Evolutionary conservation across 2,888 invertebrate species (phyloP).

Genomic region (Epinotia brunnichana): DNA sequence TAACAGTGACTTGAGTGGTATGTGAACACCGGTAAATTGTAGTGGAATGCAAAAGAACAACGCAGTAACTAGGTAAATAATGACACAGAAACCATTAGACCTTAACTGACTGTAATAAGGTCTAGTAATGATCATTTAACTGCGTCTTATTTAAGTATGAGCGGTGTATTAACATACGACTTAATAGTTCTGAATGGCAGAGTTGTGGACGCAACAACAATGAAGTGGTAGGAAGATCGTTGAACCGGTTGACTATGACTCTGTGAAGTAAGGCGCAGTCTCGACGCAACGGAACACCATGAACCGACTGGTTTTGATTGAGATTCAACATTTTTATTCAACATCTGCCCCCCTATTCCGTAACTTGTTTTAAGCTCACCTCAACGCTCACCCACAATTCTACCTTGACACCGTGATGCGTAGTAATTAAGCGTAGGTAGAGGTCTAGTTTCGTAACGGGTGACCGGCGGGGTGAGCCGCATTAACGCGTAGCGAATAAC

Average conservation of each 20-base stretch:
- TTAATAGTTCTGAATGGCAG: not conserved
- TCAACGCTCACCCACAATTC: too few species aligned
- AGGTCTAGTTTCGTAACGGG: too few species aligned
- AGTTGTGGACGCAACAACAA: conserved; percentile 35
- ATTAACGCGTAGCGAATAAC: too few species aligned
- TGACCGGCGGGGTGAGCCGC: too few species aligned
- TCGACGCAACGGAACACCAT: conserved; percentile 24
- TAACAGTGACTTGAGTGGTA: conserved; percentile 21
- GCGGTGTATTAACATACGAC: not conserved
- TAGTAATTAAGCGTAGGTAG: too few species aligned
- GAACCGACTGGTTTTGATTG: conserved; percentile 8
- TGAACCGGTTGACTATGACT: conserved; percentile 49
- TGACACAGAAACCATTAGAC: not conserved
- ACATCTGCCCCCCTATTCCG: too few species aligned
- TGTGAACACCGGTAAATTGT: conserved; percentile 41
- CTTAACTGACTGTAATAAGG: not conserved
- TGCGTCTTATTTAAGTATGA: conserved; percentile 5
- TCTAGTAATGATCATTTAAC: not conserved
- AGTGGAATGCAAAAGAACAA: conserved; percentile 17
- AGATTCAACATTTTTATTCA: not conserved
- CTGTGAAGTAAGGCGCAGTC: conserved; percentile 50
- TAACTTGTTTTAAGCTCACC: too few species aligned
- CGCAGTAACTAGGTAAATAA: conserved; percentile 11
- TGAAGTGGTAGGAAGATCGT: conserved; percentile 47
- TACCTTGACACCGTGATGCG: too few species aligned